phyloP scores from a whole-genome alignment of 2,888 invertebrate species.

The Aelia acuminata region DNA sequence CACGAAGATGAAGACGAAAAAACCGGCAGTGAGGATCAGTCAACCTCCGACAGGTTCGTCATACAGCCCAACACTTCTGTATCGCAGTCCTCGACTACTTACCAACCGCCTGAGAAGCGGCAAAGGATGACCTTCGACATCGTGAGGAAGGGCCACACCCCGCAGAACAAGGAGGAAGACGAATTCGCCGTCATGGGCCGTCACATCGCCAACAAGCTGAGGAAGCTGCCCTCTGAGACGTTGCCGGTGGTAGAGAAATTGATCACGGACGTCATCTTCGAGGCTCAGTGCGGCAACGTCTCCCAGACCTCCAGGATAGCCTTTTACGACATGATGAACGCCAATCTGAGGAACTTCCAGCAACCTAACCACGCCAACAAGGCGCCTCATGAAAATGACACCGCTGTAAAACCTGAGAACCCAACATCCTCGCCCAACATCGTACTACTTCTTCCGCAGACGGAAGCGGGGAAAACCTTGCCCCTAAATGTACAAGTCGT shows the following conservation, averaged over 20 bases:
- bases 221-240: background rate
- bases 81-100: background rate
- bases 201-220: background rate
- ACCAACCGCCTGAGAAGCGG: background rate
- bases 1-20: background rate
- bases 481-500: background rate
- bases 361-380: background rate
- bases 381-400: background rate
- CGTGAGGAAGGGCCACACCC: background rate
- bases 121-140: background rate
- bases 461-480: background rate
- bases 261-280: slow-evolving; percentile 28
- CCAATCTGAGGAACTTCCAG: background rate
- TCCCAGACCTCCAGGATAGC: background rate
- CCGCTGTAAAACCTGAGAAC: background rate
- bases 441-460: background rate
- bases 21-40: background rate
- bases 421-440: background rate
- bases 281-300: slow-evolving; percentile 5
- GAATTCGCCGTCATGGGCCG: background rate
- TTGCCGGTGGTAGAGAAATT: background rate
- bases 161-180: background rate
- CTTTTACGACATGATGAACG: slow-evolving; percentile 5
- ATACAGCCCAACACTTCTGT: background rate
- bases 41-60: background rate